Evolutionary conservation across 2,797 vertebrate genomes (phyloP).

Genomic region (Balearica regulorum): DNA sequence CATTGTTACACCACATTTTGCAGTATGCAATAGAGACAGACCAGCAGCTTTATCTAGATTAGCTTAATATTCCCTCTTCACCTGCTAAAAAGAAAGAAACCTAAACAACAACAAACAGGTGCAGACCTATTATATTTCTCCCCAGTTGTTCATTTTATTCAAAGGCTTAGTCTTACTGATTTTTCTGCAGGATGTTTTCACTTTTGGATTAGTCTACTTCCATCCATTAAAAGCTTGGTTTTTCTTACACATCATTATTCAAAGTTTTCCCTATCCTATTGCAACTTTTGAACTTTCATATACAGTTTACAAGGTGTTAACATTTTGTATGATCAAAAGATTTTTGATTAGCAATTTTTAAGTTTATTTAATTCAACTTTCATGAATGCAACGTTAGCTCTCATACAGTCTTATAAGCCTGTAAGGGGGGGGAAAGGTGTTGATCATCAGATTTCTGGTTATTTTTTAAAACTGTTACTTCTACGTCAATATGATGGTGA

Average conservation of each 20-base stretch:
- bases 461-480: not conserved
- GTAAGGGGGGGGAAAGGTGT: fast-evolving
- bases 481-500: not conserved
- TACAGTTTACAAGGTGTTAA: not conserved
- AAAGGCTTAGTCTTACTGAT: not conserved
- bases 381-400: not conserved
- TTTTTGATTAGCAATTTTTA: not conserved
- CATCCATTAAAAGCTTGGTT: not conserved
- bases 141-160: not conserved
- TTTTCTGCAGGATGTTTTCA: not conserved
- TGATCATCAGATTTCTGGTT: not conserved
- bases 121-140: not conserved
- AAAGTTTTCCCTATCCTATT: not conserved
- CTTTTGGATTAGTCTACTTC: not conserved
- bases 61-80: not conserved
- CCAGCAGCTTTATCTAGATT: not conserved
- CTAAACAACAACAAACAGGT: not conserved
- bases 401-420: not conserved
- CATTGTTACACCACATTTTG: not conserved
- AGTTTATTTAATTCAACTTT: not conserved
- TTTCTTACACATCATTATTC: not conserved
- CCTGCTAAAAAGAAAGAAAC: not conserved
- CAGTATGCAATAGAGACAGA: not conserved
- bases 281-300: not conserved
- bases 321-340: not conserved